These are phyloP conservation scores for Tauraco erythrolophus DNA, from an alignment of 2,113 vertebrate species.

Conservation along the genomic window DNA sequence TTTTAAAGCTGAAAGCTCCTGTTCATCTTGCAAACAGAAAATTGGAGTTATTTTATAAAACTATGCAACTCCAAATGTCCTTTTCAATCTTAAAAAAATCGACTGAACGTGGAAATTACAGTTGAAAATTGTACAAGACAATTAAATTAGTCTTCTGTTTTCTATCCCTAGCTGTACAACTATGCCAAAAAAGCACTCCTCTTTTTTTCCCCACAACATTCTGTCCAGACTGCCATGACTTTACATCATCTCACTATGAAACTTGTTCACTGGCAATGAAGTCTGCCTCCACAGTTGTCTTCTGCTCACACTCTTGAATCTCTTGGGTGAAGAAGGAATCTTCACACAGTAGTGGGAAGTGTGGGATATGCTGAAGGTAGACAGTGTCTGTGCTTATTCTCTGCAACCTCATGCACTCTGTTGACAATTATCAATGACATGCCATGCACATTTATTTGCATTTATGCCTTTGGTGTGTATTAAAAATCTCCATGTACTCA, in stretches of 20 bases:
- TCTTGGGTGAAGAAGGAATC: not conserved
- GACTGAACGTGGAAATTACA: not conserved
- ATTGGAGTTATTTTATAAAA: not conserved
- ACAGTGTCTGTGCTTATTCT: not conserved
- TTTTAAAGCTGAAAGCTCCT: not conserved
- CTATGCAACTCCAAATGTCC: not conserved
- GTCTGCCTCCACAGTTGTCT: not conserved
- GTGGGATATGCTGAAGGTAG: not conserved
- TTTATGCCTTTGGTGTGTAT: not conserved
- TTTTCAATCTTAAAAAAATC: not conserved
- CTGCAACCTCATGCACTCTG: not conserved
- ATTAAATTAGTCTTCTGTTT: not conserved
- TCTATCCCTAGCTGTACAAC: not conserved
- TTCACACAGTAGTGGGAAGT: not conserved
- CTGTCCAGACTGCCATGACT: not conserved
- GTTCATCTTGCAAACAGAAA: not conserved
- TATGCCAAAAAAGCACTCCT: not conserved
- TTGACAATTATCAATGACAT: not conserved
- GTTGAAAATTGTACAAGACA: not conserved
- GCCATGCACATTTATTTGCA: not conserved
- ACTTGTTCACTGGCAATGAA: not conserved
- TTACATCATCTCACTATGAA: not conserved
- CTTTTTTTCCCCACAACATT: not conserved
- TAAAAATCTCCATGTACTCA: not conserved
- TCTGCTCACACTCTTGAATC: not conserved